These are phyloP conservation scores for Carollia perspicillata DNA, from an alignment of 2,113 vertebrate genomes.

Conservation along the genomic window DNA sequence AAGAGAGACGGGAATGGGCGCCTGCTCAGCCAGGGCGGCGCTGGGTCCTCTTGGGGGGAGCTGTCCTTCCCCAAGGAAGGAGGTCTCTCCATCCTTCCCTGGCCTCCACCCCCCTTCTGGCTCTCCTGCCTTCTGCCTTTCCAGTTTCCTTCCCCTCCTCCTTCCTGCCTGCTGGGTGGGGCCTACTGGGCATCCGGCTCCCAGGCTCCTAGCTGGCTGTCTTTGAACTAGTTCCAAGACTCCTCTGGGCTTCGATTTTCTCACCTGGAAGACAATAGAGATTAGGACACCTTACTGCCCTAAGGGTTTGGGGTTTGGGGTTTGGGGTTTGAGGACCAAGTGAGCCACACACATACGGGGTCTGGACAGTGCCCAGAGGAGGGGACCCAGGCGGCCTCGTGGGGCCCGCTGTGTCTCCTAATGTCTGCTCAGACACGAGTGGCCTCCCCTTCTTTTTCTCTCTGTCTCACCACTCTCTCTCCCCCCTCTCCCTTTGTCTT, in stretches of 20 bases:
- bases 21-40: background rate
- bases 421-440: rapidly evolving
- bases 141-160: background rate
- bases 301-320: background rate
- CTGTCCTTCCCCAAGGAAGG: background rate
- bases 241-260: background rate
- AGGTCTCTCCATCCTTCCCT: rapidly evolving
- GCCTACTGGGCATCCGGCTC: background rate
- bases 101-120: rapidly evolving
- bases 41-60: background rate
- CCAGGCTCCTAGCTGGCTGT: background rate
- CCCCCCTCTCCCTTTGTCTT: slow-evolving; percentile 39
- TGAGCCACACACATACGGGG: rapidly evolving
- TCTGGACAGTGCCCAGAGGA: rapidly evolving
- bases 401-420: too few species aligned
- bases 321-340: background rate
- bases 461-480: background rate
- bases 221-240: background rate
- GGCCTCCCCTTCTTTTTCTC: background rate
- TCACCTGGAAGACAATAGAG: background rate
- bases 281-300: background rate
- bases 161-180: rapidly evolving
- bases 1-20: too few species aligned
- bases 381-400: rapidly evolving
- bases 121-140: rapidly evolving